Base-by-base conservation (phyloP, 53 echinoderm and acorn worm genomes). In the Pentamera pediparva region DNA sequence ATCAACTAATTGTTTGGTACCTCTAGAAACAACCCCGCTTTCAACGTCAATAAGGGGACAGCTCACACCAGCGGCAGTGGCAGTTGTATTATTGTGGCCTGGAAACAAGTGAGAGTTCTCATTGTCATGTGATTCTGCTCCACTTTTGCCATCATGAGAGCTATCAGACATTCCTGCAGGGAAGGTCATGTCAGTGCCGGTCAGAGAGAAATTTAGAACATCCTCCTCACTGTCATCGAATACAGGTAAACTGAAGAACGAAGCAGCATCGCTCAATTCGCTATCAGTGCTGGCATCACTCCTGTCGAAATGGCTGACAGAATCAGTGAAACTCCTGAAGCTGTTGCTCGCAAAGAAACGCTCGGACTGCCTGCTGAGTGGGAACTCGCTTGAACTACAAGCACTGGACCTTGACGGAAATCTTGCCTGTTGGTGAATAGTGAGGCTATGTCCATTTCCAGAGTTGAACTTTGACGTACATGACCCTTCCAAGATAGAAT, bases 111-210 rank as follows among this genome's bases (percentile, higher is more conserved):
- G 47, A n/a, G 47, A 45, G 12, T 45, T 45, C 47, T 45, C 13
- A 15, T 45, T 45, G 47, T 15, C 1, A 12, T 45, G 47, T 45
- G 47, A 1, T n/a, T 15, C n/a, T n/a, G n/a, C n/a, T 12, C 47
- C 47, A 45, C 47, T 45, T 15, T 45, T n/a, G 12, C 47, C 47
- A 45, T 45, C 47, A 1, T 12, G 47, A n/a, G 7, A 6, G 29
- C 0, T 12, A 28, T 57, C 6, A 17, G 28, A 29, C 30, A 43
- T 45, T 24, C 24, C 55, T 20, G 21, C n/a, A 18, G 54, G 31
- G 24, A 72, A 35, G 22, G 51, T 72, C 73, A 72, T 72, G n/a
- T 72, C 73, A 72, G 52, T 72, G 3, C 73, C 73, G 22, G 55
- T 72, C 33, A 72, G 37, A 3, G 73, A 72, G 50, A 72, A 72